A percentile compares a stretch with the other conserved stretches of the same genome.
phyloP scores from a whole-genome alignment of 2,888 invertebrate genomes.

The Drosophila fungiperda region DNA sequence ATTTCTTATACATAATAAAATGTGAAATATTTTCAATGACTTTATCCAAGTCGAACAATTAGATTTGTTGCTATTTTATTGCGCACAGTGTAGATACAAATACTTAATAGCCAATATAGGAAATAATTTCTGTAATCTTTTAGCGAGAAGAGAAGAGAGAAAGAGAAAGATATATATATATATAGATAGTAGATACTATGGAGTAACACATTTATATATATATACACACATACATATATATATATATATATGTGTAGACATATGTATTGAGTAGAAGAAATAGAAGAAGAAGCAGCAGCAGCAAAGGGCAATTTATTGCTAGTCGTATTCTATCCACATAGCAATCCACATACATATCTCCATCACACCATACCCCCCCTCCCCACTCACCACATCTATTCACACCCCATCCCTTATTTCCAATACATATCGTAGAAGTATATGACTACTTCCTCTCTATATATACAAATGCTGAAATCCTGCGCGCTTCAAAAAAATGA shows the following conservation, averaged over 20 bases:
- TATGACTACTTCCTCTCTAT: constrained; percentile 51
- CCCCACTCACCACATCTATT: not conserved
- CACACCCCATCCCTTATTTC: not conserved
- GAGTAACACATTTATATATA: constrained; percentile 7
- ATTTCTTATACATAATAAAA: not conserved
- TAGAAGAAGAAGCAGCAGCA: constrained; percentile 3
- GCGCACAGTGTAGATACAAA: constrained; percentile 14
- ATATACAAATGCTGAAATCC: constrained; percentile 71
- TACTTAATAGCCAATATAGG: constrained; percentile 12
- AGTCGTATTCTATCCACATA: constrained; percentile 47
- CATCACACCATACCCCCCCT: not conserved
- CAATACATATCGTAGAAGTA: constrained; percentile 16
- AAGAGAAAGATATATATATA: not conserved
- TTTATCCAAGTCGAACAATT: not conserved
- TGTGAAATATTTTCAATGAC: not conserved
- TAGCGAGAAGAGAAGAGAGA: not conserved
- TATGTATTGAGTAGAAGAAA: not conserved
- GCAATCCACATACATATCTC: constrained; percentile 39
- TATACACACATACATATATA: not conserved
- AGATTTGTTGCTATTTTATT: not conserved
- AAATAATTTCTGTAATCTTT: constrained; percentile 18
- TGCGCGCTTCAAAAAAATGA: constrained; percentile 60
- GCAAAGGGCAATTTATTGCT: constrained; percentile 46
- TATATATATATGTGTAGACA: not conserved
- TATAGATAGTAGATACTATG: constrained; percentile 7